Evolutionary conservation across 1,140 invertebrate genomes (phyloP).

Genomic region (Eciton burchellii): DNA sequence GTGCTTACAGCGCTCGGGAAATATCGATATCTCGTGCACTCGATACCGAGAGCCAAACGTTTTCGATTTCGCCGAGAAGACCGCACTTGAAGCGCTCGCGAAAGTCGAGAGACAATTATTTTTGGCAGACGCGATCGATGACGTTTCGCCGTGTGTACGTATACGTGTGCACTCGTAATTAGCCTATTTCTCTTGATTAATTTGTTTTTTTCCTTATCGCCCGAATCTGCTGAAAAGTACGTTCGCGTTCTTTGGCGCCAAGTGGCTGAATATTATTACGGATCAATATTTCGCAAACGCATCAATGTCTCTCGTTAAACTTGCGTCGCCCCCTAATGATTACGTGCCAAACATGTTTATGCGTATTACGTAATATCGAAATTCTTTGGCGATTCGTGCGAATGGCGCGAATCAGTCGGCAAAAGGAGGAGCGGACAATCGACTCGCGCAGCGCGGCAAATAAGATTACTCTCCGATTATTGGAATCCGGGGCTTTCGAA

Average conservation of each 20-base stretch:
- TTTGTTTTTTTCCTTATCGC: background rate
- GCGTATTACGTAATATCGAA: slow-evolving; percentile 36
- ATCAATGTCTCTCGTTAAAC: background rate
- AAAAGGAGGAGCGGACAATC: background rate
- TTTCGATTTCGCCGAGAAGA: background rate
- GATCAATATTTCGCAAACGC: background rate
- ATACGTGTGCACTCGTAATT: no score
- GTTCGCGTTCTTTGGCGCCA: background rate
- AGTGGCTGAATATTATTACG: no score
- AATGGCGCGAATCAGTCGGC: slow-evolving; percentile 32
- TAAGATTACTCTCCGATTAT: slow-evolving; percentile 42
- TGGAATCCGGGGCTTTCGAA: slow-evolving; percentile 7
- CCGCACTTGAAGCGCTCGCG: no score
- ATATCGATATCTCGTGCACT: slow-evolving; percentile 25
- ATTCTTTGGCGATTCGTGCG: slow-evolving; percentile 31
- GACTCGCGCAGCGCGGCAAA: slow-evolving; percentile 8
- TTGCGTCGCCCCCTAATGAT: background rate
- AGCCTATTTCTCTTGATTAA: background rate
- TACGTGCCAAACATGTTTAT: slow-evolving; percentile 31
- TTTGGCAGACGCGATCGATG: no score
- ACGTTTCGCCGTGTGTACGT: no score
- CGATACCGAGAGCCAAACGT: background rate
- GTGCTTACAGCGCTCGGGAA: slow-evolving; percentile 14
- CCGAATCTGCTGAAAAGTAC: background rate
- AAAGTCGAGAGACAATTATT: no score